Percentiles rank a stretch among this genome's conserved stretches.
Evolutionary conservation across 2,113 vertebrate genomes (phyloP).

Genomic region (Tachysurus vachellii): DNA sequence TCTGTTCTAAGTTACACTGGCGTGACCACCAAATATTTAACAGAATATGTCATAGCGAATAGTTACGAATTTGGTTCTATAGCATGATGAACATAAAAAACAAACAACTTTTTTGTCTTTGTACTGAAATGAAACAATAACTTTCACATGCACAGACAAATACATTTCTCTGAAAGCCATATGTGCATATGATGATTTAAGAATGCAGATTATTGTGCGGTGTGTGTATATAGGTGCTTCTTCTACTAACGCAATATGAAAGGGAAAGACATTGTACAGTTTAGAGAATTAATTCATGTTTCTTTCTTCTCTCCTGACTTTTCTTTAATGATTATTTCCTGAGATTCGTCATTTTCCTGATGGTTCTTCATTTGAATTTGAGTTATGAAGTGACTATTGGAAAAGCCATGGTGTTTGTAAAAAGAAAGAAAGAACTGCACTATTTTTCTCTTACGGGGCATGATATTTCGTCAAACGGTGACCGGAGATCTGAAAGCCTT

Average conservation of each 20-base stretch:
- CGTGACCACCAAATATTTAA: not conserved
- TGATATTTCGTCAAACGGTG: not conserved
- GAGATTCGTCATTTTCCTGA: not conserved
- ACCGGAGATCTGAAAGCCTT: not conserved
- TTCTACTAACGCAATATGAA: slow-evolving; percentile 4
- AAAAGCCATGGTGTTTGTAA: not conserved
- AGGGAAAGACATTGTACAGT: slow-evolving; percentile 26
- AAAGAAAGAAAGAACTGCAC: slow-evolving; percentile 11
- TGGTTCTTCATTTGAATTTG: not conserved
- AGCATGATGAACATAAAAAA: not conserved
- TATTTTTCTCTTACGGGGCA: not conserved
- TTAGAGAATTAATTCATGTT: not conserved
- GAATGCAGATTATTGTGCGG: not conserved
- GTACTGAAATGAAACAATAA: not conserved
- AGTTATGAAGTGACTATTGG: not conserved
- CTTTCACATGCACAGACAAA: not conserved
- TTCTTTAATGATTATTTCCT: not conserved
- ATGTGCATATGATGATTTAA: not conserved
- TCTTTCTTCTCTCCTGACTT: not conserved
- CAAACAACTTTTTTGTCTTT: not conserved
- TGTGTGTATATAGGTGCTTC: slow-evolving; percentile 12
- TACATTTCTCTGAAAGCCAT: slow-evolving; percentile 9
- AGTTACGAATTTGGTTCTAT: not conserved
- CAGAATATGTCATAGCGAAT: not conserved
- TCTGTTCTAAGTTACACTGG: not conserved